Base-by-base conservation (phyloP, 2,113 vertebrate species). In the Polypterus bichir region DNA sequence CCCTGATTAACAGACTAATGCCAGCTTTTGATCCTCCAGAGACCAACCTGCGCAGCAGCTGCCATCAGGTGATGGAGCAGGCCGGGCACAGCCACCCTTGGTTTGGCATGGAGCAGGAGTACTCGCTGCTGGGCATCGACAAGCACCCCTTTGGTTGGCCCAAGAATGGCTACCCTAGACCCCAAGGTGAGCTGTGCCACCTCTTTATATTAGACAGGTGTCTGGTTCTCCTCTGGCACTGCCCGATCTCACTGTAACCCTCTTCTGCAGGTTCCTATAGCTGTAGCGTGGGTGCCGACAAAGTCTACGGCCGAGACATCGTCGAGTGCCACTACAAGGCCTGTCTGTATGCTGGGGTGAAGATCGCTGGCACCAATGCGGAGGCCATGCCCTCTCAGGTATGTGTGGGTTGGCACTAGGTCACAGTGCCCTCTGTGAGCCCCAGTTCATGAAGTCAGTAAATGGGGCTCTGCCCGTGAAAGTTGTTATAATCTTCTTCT, bases 351-450 rank as follows among this genome's bases (percentile, higher is more conserved):
- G 83, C 87, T 0, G 86, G 87, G 4, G 75, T 90, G 66, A 83
- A 80, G 66, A 87, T 90, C 62, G 69, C 69, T 46, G 87, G 88
- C 63, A 83, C 83, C 65, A 90, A 90, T 0, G 88, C 83, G 0
- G 88, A 89, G 70, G 86, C 87, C 64, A 88, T 86, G 87, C 85
- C 88, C 7, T 84, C 87, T 48, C 87, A 90, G 88, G 88, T 88
- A 77, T 60, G 11, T 9, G 4, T 6, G 48, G 27, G 27, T 27
- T 27, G 27, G 27, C 27, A 27, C 27, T 27, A 27, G 27, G 27
- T 27, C 27, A 27, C 27, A 27, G 27, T 27, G 27, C 27, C 27
- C 27, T 27, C 27, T 27, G 27, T 27, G 27, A 27, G 27, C 27
- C 27, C 27, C 27, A 27, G 27, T 27, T 2, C 27, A 27, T 27